phyloP scores from a whole-genome alignment of 2,797 vertebrate genomes.

The Neosilurus hyrtlii region DNA sequence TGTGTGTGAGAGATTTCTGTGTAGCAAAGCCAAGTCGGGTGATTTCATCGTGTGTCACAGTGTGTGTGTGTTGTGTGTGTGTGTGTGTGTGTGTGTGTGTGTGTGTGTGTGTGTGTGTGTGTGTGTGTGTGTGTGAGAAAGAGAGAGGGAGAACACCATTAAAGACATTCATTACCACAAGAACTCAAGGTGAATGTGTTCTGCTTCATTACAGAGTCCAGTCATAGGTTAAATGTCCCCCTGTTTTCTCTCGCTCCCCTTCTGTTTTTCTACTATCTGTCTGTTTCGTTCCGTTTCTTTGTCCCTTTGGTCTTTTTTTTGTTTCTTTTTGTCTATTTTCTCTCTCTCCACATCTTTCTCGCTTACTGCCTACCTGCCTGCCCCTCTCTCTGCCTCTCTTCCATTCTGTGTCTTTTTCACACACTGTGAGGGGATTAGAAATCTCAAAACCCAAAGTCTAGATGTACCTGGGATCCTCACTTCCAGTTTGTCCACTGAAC shows the following conservation, averaged over 20 bases:
- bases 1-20: background rate
- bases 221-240: background rate
- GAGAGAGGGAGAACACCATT: background rate
- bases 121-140: background rate
- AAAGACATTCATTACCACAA: slow-evolving; percentile 34
- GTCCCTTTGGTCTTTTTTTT: background rate
- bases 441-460: too few species aligned
- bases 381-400: background rate
- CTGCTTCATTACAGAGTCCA: slow-evolving; percentile 14
- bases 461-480: too few species aligned
- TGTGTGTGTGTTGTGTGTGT: too few species aligned
- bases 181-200: slow-evolving; percentile 20
- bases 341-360: background rate
- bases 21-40: background rate
- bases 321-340: background rate
- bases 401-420: background rate
- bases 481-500: too few species aligned
- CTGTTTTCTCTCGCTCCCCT: background rate
- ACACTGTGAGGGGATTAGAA: too few species aligned
- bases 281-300: background rate
- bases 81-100: too few species aligned
- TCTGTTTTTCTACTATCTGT: background rate
- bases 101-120: background rate
- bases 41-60: background rate
- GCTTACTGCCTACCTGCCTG: background rate